A percentile compares a stretch with the other conserved stretches of the same genome.
These are phyloP conservation scores for Alauda arvensis DNA, from an alignment of 2,797 vertebrate species.

Conservation along the genomic window DNA sequence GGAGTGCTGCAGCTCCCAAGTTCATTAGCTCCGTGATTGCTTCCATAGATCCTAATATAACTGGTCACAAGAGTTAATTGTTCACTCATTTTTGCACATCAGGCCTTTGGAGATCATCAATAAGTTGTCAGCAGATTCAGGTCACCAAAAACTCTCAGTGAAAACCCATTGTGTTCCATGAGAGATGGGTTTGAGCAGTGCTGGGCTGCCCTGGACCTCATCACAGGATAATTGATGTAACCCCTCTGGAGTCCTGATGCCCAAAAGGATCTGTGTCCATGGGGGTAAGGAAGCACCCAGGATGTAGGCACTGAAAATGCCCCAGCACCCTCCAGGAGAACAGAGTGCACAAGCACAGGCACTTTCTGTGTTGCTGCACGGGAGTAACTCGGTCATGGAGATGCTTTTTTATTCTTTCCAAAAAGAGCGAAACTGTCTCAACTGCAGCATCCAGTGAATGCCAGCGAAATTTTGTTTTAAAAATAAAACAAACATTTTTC, in stretches of 20 bases:
- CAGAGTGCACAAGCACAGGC: neutral
- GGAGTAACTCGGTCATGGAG: neutral
- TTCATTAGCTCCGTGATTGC: neutral
- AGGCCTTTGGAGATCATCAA: neutral
- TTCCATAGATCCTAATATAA: neutral
- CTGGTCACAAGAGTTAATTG: neutral
- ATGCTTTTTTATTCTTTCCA: conserved; percentile 20
- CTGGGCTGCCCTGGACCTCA: neutral
- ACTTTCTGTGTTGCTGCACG: neutral
- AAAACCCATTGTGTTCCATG: neutral
- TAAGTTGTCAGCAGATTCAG: neutral
- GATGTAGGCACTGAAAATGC: neutral
- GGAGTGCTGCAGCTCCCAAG: neutral
- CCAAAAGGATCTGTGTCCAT: neutral
- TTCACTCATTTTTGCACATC: neutral
- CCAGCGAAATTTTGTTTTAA: conserved; percentile 64
- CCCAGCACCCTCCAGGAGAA: neutral
- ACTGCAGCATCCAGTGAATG: conserved; percentile 55
- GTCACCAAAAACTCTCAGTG: neutral
- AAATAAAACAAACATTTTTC: conserved; percentile 67
- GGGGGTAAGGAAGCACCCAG: neutral
- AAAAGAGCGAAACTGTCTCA: conserved; percentile 16
- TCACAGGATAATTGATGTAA: neutral
- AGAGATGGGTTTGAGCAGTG: neutral
- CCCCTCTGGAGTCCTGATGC: neutral